Base-by-base conservation (phyloP, 2,113 vertebrate genomes). In the Saguinus midas region DNA sequence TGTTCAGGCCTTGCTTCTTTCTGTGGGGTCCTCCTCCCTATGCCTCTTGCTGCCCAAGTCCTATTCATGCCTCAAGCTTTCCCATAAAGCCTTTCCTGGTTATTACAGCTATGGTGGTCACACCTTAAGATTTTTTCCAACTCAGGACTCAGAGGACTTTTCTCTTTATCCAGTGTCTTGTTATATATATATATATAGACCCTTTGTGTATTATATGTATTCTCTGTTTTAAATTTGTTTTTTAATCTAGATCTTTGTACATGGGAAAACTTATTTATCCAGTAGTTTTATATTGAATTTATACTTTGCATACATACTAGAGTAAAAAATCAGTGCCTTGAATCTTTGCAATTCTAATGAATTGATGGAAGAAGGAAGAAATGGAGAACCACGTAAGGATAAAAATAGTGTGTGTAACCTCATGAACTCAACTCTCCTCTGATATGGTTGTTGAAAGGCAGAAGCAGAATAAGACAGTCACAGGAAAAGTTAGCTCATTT, bases 111-210 rank as follows among this genome's bases (percentile, higher is more conserved):
- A 10, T 25, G 27, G 21, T 45, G 40, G 29, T 40, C 9, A 9
- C 9, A 13, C 48, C 37, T 25, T 14, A 37, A 68, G 43, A 58
- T 8, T 55, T 73, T 82, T 68, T 8, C 18, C 35, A 11, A 7
- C 45, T 92, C 1, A 0, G 45, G 50, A 43, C 7, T 35, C 0
- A 3, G 57, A 58, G 12, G 18, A 2, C 11, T 75, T 37, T 43
- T 40, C 52, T 45, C 27, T 81, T 50, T 43, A 45, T 68, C 4
- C 27, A 18, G 0, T 45, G 21, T 23, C 48, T 32, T 21, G 6
- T 45, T 10, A 14, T 12, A 21, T 73, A 13, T 35, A 72, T 23
- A 27, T 32, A 23, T 27, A 6, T 43, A 43, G 43, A 8, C 6
- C 27, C 9, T 70, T 75, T 78, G 43, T 55, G 13, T 61, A 7